Percentiles rank a stretch among this genome's conserved stretches.
These are phyloP conservation scores for Laspeyria flexula DNA, from an alignment of 2,888 invertebrate genomes.

Conservation along the genomic window DNA sequence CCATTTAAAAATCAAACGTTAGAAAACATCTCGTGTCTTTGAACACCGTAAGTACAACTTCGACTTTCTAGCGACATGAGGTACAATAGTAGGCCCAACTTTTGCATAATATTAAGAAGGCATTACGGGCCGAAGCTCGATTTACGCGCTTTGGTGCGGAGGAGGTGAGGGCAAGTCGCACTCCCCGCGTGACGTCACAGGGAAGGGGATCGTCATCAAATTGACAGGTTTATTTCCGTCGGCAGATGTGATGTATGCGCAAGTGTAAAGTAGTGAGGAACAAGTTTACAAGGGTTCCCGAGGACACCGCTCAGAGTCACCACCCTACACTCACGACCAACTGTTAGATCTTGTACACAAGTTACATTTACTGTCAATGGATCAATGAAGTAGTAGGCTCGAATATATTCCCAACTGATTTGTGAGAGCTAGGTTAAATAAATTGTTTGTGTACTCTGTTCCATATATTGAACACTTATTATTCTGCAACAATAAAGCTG, in stretches of 20 bases:
- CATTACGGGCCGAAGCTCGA: background rate
- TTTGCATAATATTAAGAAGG: constrained; percentile 6
- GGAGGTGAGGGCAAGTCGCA: constrained; percentile 11
- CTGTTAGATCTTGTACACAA: no score
- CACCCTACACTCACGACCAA: no score
- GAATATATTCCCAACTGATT: no score
- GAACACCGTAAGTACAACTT: background rate
- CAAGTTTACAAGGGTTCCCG: background rate
- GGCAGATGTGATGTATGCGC: constrained; percentile 9
- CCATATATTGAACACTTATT: no score
- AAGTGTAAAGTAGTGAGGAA: background rate
- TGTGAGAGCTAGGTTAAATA: no score
- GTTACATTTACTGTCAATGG: no score
- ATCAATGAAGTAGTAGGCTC: no score
- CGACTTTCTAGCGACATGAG: background rate
- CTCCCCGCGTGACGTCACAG: constrained; percentile 15
- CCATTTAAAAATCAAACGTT: no score
- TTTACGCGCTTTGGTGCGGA: constrained; percentile 14
- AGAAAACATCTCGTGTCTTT: no score
- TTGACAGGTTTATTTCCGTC: constrained; percentile 48
- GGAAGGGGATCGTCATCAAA: constrained; percentile 24
- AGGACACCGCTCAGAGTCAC: background rate
- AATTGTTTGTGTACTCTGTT: no score
- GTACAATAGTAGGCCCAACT: constrained; percentile 1
- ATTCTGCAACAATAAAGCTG: no score